phyloP scores from a whole-genome alignment of 2,797 vertebrate genomes.

The Paguma larvata region DNA sequence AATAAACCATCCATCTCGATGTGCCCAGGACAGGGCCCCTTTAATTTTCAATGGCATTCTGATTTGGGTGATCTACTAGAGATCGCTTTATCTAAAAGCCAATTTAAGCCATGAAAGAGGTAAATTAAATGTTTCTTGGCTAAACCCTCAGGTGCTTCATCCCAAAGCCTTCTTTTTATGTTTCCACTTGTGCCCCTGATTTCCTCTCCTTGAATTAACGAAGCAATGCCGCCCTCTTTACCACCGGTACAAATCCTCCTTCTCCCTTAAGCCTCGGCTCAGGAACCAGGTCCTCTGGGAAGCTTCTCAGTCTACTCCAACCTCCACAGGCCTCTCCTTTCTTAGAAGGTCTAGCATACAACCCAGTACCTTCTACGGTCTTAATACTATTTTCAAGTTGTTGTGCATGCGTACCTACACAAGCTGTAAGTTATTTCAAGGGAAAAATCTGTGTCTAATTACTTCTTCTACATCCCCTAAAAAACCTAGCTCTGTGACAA shows the following conservation, averaged over 20 bases:
- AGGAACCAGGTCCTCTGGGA: background rate
- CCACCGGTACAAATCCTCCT: background rate
- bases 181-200: background rate
- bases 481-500: slow-evolving; percentile 17
- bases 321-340: background rate
- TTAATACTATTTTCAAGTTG: slow-evolving; percentile 26
- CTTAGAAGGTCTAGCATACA: slow-evolving; percentile 12
- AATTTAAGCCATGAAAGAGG: slow-evolving; percentile 51
- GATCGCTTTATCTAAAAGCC: slow-evolving; percentile 7
- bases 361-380: background rate
- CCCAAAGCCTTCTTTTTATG: background rate
- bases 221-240: background rate
- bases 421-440: slow-evolving; percentile 17
- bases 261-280: background rate
- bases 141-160: background rate
- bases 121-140: background rate
- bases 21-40: background rate
- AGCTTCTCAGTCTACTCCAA: background rate
- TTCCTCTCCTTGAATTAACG: background rate
- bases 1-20: background rate
- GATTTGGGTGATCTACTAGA: background rate
- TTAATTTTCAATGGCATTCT: background rate
- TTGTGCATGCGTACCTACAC: background rate
- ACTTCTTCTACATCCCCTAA: background rate
- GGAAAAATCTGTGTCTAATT: slow-evolving; percentile 5